phyloP scores from a whole-genome alignment of 1,140 invertebrate genomes.

The Parapsyche elsis region DNA sequence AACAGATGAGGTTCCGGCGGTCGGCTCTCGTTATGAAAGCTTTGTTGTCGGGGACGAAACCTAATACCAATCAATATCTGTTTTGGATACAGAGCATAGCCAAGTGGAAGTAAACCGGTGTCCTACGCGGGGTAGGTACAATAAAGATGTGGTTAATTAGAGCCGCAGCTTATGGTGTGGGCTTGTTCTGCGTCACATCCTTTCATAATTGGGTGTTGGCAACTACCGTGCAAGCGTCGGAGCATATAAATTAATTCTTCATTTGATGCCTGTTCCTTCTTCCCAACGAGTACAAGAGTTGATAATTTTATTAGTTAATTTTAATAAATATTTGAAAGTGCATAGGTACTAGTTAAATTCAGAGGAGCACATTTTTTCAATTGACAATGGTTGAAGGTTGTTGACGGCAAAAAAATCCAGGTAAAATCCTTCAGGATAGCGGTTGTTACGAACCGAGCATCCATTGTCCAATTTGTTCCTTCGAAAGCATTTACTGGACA shows the following conservation, averaged over 20 bases:
- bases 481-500: not conserved
- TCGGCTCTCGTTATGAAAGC: slow-evolving; percentile 2
- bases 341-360: no score
- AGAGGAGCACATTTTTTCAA: no score
- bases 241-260: no score
- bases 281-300: no score
- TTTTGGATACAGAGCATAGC: slow-evolving; percentile 22
- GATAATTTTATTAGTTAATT: no score
- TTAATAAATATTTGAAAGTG: no score
- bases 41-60: slow-evolving; percentile 11
- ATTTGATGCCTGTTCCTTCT: no score
- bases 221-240: not conserved
- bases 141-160: slow-evolving; percentile 32
- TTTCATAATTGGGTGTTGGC: slow-evolving; percentile 13
- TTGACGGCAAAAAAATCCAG: not conserved
- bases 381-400: slow-evolving; percentile 1
- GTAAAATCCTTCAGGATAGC: not conserved
- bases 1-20: slow-evolving; percentile 6
- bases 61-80: slow-evolving; percentile 31
- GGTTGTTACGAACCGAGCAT: not conserved
- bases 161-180: slow-evolving; percentile 11
- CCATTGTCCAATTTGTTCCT: not conserved
- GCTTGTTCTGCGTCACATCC: not conserved
- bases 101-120: slow-evolving; percentile 9
- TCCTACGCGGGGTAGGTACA: not conserved